Percentiles rank a stretch among this genome's conserved stretches.
phyloP scores from a whole-genome alignment of 2,888 invertebrate genomes.

The Philereme vetulata region DNA sequence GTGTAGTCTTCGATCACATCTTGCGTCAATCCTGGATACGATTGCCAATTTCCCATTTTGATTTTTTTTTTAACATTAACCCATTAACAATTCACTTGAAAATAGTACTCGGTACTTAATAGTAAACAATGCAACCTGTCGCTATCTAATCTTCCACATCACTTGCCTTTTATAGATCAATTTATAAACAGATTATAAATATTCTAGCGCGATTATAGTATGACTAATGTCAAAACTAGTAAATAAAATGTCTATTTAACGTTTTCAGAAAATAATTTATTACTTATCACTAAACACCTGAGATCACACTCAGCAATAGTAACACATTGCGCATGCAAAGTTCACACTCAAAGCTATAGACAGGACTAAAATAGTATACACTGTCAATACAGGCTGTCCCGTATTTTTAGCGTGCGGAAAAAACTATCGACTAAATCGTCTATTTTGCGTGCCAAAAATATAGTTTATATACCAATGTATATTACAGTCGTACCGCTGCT shows the following conservation, averaged over 20 bases:
- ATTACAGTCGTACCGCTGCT: too few relatives aligned
- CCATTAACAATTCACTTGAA: conserved; percentile 4
- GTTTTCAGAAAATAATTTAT: conserved; percentile 67
- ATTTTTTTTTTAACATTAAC: too few relatives aligned
- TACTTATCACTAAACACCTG: conserved; percentile 60
- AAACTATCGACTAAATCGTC: too few relatives aligned
- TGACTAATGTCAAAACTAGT: neutral
- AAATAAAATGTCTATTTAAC: conserved; percentile 5
- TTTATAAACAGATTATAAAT: conserved; percentile 15
- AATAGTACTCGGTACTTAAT: neutral
- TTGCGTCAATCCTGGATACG: conserved; percentile 78
- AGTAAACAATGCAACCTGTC: conserved; percentile 19
- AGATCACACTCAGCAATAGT: conserved; percentile 72
- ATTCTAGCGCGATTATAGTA: neutral
- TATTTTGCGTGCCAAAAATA: too few relatives aligned
- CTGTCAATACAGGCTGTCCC: conserved; percentile 15
- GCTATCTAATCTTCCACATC: conserved; percentile 21
- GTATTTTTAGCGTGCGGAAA: too few relatives aligned
- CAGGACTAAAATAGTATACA: conserved; percentile 17
- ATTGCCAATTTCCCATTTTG: conserved; percentile 78
- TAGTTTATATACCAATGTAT: too few relatives aligned
- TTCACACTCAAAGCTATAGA: conserved; percentile 31
- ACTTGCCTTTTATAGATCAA: conserved; percentile 12
- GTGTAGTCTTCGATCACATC: conserved; percentile 85
- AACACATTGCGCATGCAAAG: conserved; percentile 49